Conservation (phyloP, 2,113 vertebrate genomes). For the Pungitius pungitius region DNA sequence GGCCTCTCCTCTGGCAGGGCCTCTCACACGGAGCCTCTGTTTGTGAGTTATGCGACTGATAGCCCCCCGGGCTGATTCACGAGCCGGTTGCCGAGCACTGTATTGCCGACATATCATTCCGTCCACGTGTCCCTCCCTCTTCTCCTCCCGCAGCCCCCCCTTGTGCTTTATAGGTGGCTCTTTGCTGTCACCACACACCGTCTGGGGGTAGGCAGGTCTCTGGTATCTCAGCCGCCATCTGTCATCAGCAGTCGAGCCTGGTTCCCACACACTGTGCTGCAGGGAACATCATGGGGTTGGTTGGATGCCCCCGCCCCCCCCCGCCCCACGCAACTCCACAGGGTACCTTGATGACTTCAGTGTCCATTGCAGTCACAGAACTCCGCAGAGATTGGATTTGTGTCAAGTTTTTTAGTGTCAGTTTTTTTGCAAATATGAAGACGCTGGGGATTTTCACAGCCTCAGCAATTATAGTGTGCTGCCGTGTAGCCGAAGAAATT, state of each 20-base stretch:
- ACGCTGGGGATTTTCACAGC: slow-evolving; percentile 36
- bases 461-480: slow-evolving; percentile 43
- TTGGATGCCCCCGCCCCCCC: background rate
- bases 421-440: slow-evolving; percentile 60
- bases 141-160: slow-evolving; percentile 15
- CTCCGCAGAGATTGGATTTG: slow-evolving; percentile 57
- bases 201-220: slow-evolving; percentile 41
- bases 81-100: slow-evolving; percentile 43
- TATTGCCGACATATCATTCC: slow-evolving; percentile 42
- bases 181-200: slow-evolving; percentile 49
- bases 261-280: slow-evolving; percentile 30
- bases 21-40: slow-evolving; percentile 9
- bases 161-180: slow-evolving; percentile 48
- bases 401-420: slow-evolving; percentile 56
- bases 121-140: slow-evolving; percentile 16
- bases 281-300: slow-evolving; percentile 56
- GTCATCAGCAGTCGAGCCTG: slow-evolving; percentile 54
- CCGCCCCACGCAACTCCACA: background rate
- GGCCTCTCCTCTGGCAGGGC: slow-evolving; percentile 9
- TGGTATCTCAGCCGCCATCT: slow-evolving; percentile 64
- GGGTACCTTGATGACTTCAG: slow-evolving; percentile 47
- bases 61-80: slow-evolving; percentile 46
- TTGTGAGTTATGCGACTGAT: slow-evolving; percentile 35
- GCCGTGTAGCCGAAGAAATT: slow-evolving; percentile 19
- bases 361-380: slow-evolving; percentile 33